Base-by-base conservation (phyloP, 2,797 vertebrate species). In the Pachyuromys duprasi region DNA sequence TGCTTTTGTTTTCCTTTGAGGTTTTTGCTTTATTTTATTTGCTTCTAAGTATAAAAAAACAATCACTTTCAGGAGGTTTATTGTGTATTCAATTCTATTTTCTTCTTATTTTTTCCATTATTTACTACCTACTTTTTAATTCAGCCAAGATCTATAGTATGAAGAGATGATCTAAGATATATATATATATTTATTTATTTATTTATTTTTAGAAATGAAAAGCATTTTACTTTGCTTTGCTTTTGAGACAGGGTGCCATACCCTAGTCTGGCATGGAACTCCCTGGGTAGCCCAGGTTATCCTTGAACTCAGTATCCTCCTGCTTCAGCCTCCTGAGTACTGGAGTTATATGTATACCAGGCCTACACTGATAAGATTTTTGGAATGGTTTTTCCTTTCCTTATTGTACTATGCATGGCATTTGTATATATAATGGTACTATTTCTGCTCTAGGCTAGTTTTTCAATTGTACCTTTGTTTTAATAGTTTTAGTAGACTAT, bases 61-160 rank as follows among this genome's bases (percentile, higher is more conserved):
- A 79, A 89, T 82, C n/a, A 53, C 26, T 33, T 79, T 90, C 74
- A 17, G 79, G 33, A 95, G 75, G 39, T n/a, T 95, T 88, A 70
- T 84, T 92, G 76, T 20, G 90, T 70, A 95, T 49, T 63, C 22
- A 39, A 53, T 65, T 94, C 69, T 90, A 94, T 83, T 84, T 95
- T 78, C 36, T 94, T 93, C 42, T 65, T 9, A 69, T 75, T 80
- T 91, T 96, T 82, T 49, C 49, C 5, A 11, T 49, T 49, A 49
- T 49, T 49, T 49, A 49, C 8, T 49, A 49, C 62, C 93, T 94
- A 86, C 3, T 86, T 28, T 90, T 91, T 76, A 80, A 69, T 42
- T 95, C 28, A 55, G 28, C 60, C 86, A 28, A 17, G 89, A 93
- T 83, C 1, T 28, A 55, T 69, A 67, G 53, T 67, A 31, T 81